Evolutionary conservation across 2,888 invertebrate species (phyloP).

Genomic region (Rhopalosiphum nymphaeae): DNA sequence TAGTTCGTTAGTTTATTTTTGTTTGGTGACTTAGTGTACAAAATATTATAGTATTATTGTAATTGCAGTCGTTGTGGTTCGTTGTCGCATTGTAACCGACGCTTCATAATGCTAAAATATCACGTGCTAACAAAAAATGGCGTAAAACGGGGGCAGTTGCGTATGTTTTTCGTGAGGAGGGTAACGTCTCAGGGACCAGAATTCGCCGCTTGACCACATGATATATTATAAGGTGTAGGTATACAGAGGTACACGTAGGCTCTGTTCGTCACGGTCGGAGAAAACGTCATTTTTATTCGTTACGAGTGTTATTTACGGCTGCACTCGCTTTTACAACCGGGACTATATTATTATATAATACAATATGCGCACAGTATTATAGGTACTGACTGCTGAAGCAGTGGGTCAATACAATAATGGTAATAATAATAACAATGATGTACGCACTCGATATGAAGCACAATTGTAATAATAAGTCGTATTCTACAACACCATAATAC

Average conservation of each 20-base stretch:
- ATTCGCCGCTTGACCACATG: slow-evolving; percentile 8
- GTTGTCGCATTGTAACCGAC: background rate
- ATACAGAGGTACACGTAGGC: background rate
- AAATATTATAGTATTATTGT: background rate
- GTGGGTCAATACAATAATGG: background rate
- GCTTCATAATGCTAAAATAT: background rate
- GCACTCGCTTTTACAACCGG: background rate
- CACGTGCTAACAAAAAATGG: background rate
- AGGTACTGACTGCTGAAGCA: background rate
- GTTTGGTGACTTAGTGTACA: background rate
- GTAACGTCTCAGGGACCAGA: background rate
- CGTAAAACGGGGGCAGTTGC: background rate
- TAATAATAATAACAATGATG: background rate
- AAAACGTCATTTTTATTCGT: slow-evolving; percentile 48
- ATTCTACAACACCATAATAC: background rate
- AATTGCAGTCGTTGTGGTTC: background rate
- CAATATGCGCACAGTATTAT: background rate
- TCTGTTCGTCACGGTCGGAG: slow-evolving; percentile 54
- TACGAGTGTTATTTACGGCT: slow-evolving; percentile 50
- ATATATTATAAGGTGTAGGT: background rate
- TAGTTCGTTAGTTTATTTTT: background rate
- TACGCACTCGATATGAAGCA: background rate
- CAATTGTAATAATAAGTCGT: background rate
- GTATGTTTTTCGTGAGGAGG: slow-evolving; percentile 9
- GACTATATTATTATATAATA: background rate